Evolutionary conservation across 2,888 invertebrate species (phyloP).

Genomic region (Philonicus albiceps): DNA sequence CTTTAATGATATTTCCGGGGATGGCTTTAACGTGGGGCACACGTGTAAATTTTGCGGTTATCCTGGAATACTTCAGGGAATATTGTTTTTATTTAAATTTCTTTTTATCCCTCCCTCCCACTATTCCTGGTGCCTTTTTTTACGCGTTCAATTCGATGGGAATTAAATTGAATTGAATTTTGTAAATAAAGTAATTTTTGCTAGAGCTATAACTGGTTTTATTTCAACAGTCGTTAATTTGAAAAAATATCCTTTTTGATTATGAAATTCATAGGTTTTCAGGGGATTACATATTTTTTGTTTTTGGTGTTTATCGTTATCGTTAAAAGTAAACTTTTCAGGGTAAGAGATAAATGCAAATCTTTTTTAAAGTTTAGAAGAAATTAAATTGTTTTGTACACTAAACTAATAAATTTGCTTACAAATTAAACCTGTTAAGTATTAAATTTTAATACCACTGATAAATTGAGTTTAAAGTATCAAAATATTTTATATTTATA

Average conservation of each 20-base stretch:
- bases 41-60: slow-evolving; percentile 9
- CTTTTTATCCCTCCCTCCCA: neutral
- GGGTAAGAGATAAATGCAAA: too few species aligned
- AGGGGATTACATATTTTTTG: too few species aligned
- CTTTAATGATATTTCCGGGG: neutral
- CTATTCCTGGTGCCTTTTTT: neutral
- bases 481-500: too few species aligned
- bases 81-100: neutral
- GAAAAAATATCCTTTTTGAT: neutral
- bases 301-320: too few species aligned
- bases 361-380: too few species aligned
- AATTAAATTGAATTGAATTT: neutral
- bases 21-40: neutral
- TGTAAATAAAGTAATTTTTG: neutral
- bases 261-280: neutral
- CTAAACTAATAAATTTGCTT: too few species aligned
- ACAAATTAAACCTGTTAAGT: too few species aligned
- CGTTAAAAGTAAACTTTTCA: too few species aligned
- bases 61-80: neutral
- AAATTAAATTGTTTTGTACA: too few species aligned
- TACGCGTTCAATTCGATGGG: neutral
- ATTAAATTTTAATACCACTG: too few species aligned
- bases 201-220: neutral
- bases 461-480: too few species aligned
- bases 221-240: neutral